phyloP scores from a whole-genome alignment of 2,797 vertebrate genomes.

The Halcyon badia region DNA sequence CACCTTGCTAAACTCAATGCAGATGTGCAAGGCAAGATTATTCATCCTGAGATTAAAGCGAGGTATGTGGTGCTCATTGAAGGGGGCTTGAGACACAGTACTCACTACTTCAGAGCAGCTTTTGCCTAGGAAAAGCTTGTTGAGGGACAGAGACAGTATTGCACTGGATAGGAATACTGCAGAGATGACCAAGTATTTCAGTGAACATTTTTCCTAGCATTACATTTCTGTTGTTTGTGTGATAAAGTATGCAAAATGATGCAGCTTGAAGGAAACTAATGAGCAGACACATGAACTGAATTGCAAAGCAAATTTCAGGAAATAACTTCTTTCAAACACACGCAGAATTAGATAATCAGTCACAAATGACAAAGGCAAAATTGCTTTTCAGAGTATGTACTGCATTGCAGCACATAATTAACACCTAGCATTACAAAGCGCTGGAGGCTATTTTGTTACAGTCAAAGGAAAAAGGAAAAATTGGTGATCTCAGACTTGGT shows the following conservation, averaged over 20 bases:
- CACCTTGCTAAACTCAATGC: background rate
- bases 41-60: background rate
- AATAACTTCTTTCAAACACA: slow-evolving; percentile 43
- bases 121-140: background rate
- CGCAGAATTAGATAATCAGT: slow-evolving; percentile 55
- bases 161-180: rapidly evolving
- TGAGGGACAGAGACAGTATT: background rate
- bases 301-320: slow-evolving; percentile 53
- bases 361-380: slow-evolving; percentile 51
- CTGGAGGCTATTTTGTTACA: slow-evolving; percentile 31
- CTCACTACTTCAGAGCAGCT: background rate
- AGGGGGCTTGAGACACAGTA: background rate
- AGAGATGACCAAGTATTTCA: background rate
- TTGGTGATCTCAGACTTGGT: background rate
- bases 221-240: background rate
- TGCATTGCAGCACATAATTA: slow-evolving; percentile 56
- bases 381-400: slow-evolving; percentile 41
- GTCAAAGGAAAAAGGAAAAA: background rate
- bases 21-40: background rate
- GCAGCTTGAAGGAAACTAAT: slow-evolving; percentile 53
- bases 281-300: slow-evolving; percentile 6
- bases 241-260: slow-evolving; percentile 48
- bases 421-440: slow-evolving; percentile 5
- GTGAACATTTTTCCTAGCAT: background rate
- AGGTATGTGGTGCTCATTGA: background rate